phyloP scores from a whole-genome alignment of 2,113 vertebrate species.

The Nannospalax galili region DNA sequence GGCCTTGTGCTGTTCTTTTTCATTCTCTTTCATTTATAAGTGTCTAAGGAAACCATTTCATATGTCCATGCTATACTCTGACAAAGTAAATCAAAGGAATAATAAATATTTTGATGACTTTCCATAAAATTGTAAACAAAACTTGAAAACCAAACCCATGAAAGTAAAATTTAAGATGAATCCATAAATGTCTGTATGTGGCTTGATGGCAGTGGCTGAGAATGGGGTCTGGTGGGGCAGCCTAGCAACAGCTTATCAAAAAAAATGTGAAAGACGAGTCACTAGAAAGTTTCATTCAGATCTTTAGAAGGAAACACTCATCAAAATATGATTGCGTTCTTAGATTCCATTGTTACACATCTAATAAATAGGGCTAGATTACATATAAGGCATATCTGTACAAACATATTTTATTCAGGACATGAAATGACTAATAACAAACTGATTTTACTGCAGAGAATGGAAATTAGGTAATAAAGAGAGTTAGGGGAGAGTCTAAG shows the following conservation, averaged over 20 bases:
- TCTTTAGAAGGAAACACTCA: background rate
- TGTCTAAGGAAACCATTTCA: background rate
- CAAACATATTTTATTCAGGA: background rate
- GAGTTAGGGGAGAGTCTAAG: constrained; percentile 1
- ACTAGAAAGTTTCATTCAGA: background rate
- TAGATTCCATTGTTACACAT: background rate
- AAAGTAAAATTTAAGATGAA: background rate
- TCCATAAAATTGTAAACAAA: background rate
- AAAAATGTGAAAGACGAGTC: background rate
- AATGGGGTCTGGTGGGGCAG: background rate
- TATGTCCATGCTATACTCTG: background rate
- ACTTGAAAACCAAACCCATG: background rate
- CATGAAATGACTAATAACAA: constrained; percentile 20
- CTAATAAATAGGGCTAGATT: background rate
- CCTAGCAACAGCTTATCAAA: background rate
- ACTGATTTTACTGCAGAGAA: background rate
- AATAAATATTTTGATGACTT: background rate
- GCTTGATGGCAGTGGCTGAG: background rate
- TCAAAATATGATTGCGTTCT: background rate
- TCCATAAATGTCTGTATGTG: background rate
- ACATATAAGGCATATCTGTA: background rate
- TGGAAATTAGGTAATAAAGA: constrained; percentile 40
- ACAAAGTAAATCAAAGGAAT: background rate
- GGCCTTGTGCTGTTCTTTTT: background rate
- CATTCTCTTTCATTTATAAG: background rate